A percentile compares a stretch with the other conserved stretches of the same genome.
Evolutionary conservation across 1,140 invertebrate species (phyloP).

Genomic region (Reticulitermes speratus): DNA sequence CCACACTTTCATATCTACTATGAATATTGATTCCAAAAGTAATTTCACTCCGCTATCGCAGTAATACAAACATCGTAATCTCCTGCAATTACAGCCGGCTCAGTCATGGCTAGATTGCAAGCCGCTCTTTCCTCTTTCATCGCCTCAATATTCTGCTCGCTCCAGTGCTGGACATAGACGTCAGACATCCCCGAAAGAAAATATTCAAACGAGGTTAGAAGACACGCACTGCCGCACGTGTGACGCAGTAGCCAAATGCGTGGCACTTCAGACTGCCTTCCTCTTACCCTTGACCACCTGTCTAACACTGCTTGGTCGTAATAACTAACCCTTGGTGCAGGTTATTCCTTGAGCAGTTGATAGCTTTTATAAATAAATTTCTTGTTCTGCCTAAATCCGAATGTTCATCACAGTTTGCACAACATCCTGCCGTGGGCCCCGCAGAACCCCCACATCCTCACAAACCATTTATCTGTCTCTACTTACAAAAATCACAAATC

Average conservation of each 20-base stretch:
- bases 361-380: too few relatives aligned
- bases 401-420: too few relatives aligned
- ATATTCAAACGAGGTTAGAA: neutral
- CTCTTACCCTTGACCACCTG: neutral
- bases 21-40: neutral
- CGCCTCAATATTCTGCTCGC: neutral
- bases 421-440: too few relatives aligned
- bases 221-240: neutral
- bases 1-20: neutral
- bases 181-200: neutral
- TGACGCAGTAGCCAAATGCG: neutral
- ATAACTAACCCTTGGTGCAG: too few relatives aligned
- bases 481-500: too few relatives aligned
- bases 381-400: too few relatives aligned
- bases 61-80: neutral
- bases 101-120: neutral
- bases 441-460: too few relatives aligned
- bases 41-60: neutral
- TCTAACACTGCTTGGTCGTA: neutral
- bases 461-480: too few relatives aligned
- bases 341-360: too few relatives aligned
- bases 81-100: slow-evolving; percentile 13
- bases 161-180: neutral
- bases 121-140: neutral
- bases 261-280: neutral